Conservation (phyloP, 2,797 vertebrate species). For the Danio tinwini region DNA sequence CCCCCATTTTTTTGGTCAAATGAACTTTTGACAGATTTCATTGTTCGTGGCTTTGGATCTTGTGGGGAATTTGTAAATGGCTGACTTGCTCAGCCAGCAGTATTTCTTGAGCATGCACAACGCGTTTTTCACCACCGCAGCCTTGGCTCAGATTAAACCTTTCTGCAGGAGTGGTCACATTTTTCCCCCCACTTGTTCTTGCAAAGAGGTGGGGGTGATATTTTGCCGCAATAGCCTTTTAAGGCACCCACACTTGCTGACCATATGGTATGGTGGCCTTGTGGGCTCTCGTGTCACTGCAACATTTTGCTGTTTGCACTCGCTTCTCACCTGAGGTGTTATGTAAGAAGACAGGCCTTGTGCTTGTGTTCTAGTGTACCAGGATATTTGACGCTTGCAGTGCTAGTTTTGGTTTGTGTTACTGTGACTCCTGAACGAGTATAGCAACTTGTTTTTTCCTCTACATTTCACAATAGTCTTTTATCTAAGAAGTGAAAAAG, state of each 20-base stretch:
- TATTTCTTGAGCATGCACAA: constrained; percentile 47
- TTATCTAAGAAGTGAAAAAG: background rate
- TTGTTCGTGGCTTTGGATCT: constrained; percentile 43
- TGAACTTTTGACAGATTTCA: constrained; percentile 36
- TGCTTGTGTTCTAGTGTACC: constrained; percentile 39
- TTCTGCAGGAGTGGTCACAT: constrained; percentile 55
- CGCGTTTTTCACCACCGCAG: constrained; percentile 68
- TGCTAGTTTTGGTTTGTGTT: constrained; percentile 6
- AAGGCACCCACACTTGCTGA: constrained; percentile 25
- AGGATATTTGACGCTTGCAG: constrained; percentile 41
- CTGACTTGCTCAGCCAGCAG: constrained; percentile 50
- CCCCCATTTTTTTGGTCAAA: background rate
- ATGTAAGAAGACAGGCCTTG: constrained; percentile 16
- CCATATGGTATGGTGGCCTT: constrained; percentile 12
- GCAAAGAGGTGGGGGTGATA: background rate
- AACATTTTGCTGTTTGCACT: constrained; percentile 46
- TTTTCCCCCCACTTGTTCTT: background rate
- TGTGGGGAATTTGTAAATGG: constrained; percentile 55
- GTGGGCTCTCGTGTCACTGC: constrained; percentile 50
- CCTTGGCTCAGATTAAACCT: constrained; percentile 69
- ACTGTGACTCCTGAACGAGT: background rate
- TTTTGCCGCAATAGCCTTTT: constrained; percentile 35
- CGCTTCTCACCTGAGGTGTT: constrained; percentile 57
- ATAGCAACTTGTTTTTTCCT: background rate
- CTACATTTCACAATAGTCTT: background rate